Evolutionary conservation across 2,797 vertebrate genomes (phyloP), one percentile per base, ranked within the genome.

Genomic region (Myiotriccus ornatus): DNA sequence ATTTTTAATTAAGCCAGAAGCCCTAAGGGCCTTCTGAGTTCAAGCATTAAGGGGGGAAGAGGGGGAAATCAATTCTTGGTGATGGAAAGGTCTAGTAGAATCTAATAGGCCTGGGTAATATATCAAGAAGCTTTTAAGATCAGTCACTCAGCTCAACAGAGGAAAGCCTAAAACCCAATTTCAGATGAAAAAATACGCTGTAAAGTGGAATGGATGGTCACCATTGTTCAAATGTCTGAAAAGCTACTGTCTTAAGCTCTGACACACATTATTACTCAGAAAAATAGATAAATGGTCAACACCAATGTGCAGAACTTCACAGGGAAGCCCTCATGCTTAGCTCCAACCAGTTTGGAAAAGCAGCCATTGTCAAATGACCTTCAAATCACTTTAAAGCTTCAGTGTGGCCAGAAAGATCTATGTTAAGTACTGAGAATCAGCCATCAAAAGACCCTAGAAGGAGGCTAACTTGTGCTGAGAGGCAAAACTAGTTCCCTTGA

Each of bases 1-100:
- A 96, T 96, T 97, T 98, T 97, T 97, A 98, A 98, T 97, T 97
- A 97, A 96, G 85, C 93, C 84, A 93, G 89, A 96, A 89, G 88
- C 90, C 95, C 94, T 91, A 73, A 91, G 86, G 95, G 84, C 82
- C 82, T 95, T 94, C 83, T 76, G 85, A 97, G 95, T 96, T 97
- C 93, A 96, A 95, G 86, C 75, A 80, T 94, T 70, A 79, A 90
- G 64, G 74, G 91, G 90, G 84, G 43, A 64, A 78, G 46, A 80
- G 71, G 34, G 49, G 64, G 59, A 93, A 97, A 91, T 85, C 90
- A 94, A 90, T 91, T 90, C 56, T 84, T 91, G 24, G 93, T 94
- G 92, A 96, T 95, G 71, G 81, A 92, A 62, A 81, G 89, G 92
- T 78, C 86, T 96, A 83, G 64, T 65, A 90, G 75, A 89, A 91